phyloP scores from a whole-genome alignment of 2,797 vertebrate genomes.

The Otolemur crassicaudatus region DNA sequence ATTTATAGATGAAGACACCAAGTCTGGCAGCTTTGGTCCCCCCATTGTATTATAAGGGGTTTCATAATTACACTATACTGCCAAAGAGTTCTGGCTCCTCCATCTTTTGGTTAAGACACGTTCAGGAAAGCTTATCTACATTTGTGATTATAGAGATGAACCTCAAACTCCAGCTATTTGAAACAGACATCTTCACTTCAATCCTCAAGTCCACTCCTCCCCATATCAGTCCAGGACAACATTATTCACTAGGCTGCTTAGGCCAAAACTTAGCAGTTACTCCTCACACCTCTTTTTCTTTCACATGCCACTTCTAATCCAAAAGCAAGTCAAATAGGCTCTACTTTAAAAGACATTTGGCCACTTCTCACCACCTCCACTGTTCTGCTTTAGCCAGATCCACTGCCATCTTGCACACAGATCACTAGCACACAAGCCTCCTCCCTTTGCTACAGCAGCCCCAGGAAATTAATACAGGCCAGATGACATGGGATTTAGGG shows the following conservation, averaged over 20 bases:
- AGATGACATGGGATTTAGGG: neutral
- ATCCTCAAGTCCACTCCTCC: neutral
- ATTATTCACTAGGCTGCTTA: neutral
- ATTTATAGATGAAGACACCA: neutral
- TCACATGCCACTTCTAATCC: neutral
- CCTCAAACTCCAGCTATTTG: neutral
- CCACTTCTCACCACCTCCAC: neutral
- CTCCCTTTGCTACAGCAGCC: neutral
- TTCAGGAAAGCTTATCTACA: neutral
- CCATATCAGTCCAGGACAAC: neutral
- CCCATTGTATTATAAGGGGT: neutral
- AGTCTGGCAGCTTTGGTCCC: neutral
- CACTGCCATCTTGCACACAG: neutral
- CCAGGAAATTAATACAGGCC: neutral
- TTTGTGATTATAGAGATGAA: slow-evolving; percentile 11
- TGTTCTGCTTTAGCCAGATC: neutral
- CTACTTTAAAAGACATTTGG: neutral
- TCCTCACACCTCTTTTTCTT: neutral
- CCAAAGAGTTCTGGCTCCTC: neutral
- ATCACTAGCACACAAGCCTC: neutral
- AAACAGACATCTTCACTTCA: neutral
- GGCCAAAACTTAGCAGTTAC: neutral
- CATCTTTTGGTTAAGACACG: neutral
- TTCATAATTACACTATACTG: neutral
- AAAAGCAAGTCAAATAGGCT: neutral